These are phyloP conservation scores for Epinotia brunnichana DNA, from an alignment of 2,888 invertebrate species.

Conservation along the genomic window DNA sequence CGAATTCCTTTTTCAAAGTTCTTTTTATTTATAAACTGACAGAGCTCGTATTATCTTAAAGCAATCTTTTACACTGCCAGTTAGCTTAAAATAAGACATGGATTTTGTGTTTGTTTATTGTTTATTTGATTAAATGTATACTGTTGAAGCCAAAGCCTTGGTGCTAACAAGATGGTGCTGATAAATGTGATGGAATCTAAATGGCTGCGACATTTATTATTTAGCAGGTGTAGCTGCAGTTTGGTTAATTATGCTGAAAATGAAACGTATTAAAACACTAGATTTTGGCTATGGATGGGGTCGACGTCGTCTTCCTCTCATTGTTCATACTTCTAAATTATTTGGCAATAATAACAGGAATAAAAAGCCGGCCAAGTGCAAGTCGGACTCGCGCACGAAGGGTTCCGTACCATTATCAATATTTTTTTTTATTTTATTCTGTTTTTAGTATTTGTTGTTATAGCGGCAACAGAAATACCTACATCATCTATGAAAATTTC, in stretches of 20 bases:
- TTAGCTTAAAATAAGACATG: slow-evolving; percentile 50
- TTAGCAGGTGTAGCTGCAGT: slow-evolving; percentile 9
- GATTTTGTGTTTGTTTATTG: slow-evolving; percentile 43
- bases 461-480: no score
- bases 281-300: no score
- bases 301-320: no score
- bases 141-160: slow-evolving; percentile 8
- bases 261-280: background rate
- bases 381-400: no score
- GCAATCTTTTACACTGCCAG: slow-evolving; percentile 58
- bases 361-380: no score
- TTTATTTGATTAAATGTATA: slow-evolving; percentile 41
- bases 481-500: no score
- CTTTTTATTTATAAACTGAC: slow-evolving; percentile 69
- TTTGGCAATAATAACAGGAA: no score
- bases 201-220: slow-evolving; percentile 24
- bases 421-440: no score
- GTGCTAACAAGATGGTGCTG: slow-evolving; percentile 36
- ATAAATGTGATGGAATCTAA: slow-evolving; percentile 33
- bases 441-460: no score
- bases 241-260: slow-evolving; percentile 5
- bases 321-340: no score
- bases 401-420: no score
- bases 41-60: slow-evolving; percentile 62
- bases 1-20: slow-evolving; percentile 64